phyloP scores from a whole-genome alignment of 2,113 vertebrate species.

The Odontophorus gujanensis region DNA sequence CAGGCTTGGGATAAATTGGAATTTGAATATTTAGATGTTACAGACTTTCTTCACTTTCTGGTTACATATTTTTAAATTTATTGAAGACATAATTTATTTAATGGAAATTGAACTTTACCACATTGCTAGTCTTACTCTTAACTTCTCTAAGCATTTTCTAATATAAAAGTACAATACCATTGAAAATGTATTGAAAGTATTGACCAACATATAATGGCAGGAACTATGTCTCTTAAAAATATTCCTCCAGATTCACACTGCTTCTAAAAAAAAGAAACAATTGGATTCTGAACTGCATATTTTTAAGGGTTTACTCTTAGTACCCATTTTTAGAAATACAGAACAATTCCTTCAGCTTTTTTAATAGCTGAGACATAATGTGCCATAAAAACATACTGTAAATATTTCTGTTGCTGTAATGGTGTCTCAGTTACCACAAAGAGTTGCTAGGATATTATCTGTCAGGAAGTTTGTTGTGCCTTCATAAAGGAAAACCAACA shows the following conservation, averaged over 20 bases:
- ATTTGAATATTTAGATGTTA: neutral
- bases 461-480: slow-evolving; percentile 50
- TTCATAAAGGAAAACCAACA: slow-evolving; percentile 49
- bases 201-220: neutral
- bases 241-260: neutral
- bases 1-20: neutral
- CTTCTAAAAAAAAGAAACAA: neutral
- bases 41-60: neutral
- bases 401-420: slow-evolving; percentile 66
- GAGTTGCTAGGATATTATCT: slow-evolving; percentile 76
- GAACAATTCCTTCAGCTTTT: slow-evolving; percentile 29
- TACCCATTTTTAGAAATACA: slow-evolving; percentile 49
- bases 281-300: neutral
- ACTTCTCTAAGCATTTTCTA: neutral
- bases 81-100: neutral
- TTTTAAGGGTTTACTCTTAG: neutral
- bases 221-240: neutral
- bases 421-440: slow-evolving; percentile 27
- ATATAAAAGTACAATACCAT: neutral
- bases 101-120: neutral
- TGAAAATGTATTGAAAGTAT: neutral
- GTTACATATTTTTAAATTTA: neutral
- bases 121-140: neutral
- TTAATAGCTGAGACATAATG: slow-evolving; percentile 23
- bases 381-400: slow-evolving; percentile 52